Conservation (phyloP, 2,888 invertebrate genomes). For the Temnothorax unifasciatus region DNA sequence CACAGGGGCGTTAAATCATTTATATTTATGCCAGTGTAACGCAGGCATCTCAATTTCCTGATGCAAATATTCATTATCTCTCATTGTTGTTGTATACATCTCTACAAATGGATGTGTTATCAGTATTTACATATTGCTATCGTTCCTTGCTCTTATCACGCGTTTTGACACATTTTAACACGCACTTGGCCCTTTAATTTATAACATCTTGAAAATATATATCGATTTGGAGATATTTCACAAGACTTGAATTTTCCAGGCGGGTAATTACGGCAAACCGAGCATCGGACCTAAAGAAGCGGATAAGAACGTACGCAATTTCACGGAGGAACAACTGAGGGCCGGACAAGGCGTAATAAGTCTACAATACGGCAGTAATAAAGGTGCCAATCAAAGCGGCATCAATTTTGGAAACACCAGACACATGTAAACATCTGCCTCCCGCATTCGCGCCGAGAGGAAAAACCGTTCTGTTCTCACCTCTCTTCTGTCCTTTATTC, state of each 20-base stretch:
- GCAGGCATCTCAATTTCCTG: background rate
- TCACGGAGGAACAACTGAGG: conserved; percentile 97
- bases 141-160: background rate
- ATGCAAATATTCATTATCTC: background rate
- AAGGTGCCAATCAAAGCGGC: conserved; percentile 98
- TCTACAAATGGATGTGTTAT: background rate
- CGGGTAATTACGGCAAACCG: conserved; percentile 93
- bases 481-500: conserved; percentile 56
- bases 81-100: background rate
- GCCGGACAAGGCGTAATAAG: conserved; percentile 97
- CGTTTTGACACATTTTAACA: background rate
- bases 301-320: conserved; percentile 97
- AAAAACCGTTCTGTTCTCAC: conserved; percentile 52
- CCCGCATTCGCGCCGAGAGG: background rate
- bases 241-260: conserved; percentile 85
- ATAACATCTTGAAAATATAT: background rate
- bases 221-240: background rate
- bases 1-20: background rate
- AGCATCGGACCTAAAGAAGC: conserved; percentile 98
- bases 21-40: background rate
- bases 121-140: background rate
- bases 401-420: conserved; percentile 99
- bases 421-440: conserved; percentile 93
- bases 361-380: conserved; percentile 98
- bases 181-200: background rate